Percentiles rank a stretch among this genome's conserved stretches.
phyloP scores from a whole-genome alignment of 2,113 vertebrate genomes.

The Taurulus bubalis region DNA sequence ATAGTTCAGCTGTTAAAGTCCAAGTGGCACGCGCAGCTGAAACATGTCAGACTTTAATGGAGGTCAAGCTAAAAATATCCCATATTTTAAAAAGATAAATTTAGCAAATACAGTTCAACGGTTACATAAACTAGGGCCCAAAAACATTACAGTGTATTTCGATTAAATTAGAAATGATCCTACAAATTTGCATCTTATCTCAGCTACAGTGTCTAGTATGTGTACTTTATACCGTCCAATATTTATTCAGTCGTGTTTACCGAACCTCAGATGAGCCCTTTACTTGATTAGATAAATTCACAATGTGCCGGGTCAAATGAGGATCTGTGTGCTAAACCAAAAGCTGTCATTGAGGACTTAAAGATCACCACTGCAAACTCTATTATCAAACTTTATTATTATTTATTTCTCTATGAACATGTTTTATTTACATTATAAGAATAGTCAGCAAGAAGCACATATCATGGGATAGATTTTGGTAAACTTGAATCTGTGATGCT shows the following conservation, averaged over 20 bases:
- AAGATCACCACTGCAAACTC: neutral
- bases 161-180: neutral
- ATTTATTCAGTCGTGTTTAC: conserved; percentile 22
- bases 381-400: neutral
- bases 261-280: neutral
- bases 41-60: neutral
- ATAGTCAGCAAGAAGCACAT: neutral
- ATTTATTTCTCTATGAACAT: too few relatives aligned
- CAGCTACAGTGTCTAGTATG: neutral
- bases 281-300: neutral
- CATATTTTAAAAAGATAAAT: neutral
- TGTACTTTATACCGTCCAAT: conserved; percentile 3
- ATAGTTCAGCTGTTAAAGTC: too few relatives aligned
- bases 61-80: neutral
- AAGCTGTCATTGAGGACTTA: neutral
- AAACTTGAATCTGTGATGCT: neutral
- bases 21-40: neutral
- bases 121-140: neutral
- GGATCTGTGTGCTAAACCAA: neutral
- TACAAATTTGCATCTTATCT: neutral
- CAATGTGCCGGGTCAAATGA: neutral
- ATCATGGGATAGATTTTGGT: neutral
- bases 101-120: neutral
- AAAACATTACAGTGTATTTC: neutral
- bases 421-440: neutral